Conservation (phyloP, 2,113 vertebrate genomes). For the Hippolais icterina region DNA sequence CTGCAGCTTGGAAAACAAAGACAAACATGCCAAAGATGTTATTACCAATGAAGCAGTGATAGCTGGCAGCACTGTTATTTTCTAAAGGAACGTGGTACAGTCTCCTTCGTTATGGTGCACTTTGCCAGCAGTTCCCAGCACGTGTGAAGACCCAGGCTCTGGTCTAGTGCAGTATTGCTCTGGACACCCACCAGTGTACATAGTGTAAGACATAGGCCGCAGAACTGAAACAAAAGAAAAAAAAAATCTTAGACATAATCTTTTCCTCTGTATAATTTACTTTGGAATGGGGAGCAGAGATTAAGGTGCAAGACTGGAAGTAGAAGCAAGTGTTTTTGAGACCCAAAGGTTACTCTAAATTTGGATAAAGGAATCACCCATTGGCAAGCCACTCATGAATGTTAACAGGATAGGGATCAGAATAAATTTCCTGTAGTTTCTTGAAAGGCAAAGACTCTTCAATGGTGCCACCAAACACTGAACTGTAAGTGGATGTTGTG, state of each 20-base stretch:
- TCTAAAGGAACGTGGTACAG: neutral
- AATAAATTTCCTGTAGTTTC: neutral
- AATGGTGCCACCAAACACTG: neutral
- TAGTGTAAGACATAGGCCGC: neutral
- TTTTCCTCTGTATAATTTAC: neutral
- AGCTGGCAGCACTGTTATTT: neutral
- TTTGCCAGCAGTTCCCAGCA: neutral
- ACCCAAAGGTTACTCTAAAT: neutral
- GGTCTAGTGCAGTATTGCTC: neutral
- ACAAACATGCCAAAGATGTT: neutral
- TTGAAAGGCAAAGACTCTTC: neutral
- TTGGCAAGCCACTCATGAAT: neutral
- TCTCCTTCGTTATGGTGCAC: neutral
- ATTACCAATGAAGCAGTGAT: neutral
- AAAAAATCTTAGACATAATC: neutral
- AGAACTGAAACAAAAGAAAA: neutral
- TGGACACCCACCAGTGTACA: neutral
- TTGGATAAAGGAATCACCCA: neutral
- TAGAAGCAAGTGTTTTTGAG: neutral
- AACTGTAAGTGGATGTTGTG: neutral
- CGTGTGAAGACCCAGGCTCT: neutral
- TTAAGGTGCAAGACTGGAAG: neutral
- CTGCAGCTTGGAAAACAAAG: neutral
- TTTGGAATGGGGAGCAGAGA: neutral
- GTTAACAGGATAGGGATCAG: neutral